These are phyloP conservation scores for Drosophila prosaltans DNA, from an alignment of 1,140 invertebrate genomes.

Conservation along the genomic window DNA sequence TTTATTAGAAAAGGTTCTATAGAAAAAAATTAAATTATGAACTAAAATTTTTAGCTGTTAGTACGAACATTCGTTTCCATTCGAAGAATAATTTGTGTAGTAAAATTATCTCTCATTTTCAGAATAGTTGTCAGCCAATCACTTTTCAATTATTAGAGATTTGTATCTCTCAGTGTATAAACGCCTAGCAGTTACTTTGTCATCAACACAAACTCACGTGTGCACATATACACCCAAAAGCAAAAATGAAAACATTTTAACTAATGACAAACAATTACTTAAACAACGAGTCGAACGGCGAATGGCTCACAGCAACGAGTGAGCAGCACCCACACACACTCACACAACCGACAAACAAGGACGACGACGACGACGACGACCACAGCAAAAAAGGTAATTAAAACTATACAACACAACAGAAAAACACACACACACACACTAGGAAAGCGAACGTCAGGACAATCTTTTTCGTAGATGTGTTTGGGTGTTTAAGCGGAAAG, in stretches of 20 bases:
- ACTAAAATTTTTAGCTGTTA: too few species aligned
- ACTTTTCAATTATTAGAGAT: not conserved
- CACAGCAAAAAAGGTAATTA: constrained; percentile 68
- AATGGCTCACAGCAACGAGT: constrained; percentile 21
- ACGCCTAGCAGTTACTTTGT: not conserved
- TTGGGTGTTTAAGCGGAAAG: constrained; percentile 69
- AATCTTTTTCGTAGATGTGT: not conserved
- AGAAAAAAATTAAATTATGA: too few species aligned
- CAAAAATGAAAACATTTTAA: constrained; percentile 80
- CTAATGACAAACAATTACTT: constrained; percentile 81
- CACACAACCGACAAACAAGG: not conserved
- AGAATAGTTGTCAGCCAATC: not conserved
- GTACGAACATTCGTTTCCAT: too few species aligned
- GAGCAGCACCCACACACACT: not conserved
- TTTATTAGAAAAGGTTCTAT: too few species aligned
- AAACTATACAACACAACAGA: constrained; percentile 56
- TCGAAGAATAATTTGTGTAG: too few species aligned
- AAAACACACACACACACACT: constrained; percentile 16
- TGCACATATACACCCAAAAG: constrained; percentile 11
- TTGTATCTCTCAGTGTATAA: not conserved
- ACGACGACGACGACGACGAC: constrained; percentile 31
- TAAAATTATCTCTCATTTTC: too few species aligned
- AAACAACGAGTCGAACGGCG: constrained; percentile 70
- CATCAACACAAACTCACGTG: not conserved
- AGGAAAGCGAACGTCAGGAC: not conserved